These are phyloP conservation scores for Macrosiphum euphorbiae DNA, from an alignment of 2,888 invertebrate species.

Conservation along the genomic window DNA sequence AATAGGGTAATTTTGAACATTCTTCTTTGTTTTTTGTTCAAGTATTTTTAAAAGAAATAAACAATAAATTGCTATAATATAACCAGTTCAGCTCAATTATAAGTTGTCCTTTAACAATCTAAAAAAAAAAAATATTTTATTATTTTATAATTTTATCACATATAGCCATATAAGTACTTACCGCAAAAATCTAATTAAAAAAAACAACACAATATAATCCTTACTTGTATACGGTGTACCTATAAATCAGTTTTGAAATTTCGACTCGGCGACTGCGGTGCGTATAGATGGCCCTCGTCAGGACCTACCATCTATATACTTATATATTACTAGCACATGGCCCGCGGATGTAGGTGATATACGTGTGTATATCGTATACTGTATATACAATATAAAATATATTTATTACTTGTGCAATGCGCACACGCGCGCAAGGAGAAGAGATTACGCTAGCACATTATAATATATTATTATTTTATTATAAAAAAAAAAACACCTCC, in stretches of 20 bases:
- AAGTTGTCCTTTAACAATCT: neutral
- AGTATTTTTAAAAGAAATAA: neutral
- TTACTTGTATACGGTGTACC: neutral
- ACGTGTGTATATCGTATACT: neutral
- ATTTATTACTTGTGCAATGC: neutral
- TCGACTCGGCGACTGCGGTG: neutral
- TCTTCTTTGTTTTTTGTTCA: too few species aligned
- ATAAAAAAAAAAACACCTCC: neutral
- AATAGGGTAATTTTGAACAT: neutral
- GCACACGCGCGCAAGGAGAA: neutral
- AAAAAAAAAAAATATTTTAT: too few species aligned
- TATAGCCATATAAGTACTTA: too few species aligned
- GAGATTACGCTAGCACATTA: constrained; percentile 20
- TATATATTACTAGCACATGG: neutral
- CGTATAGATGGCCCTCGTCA: neutral
- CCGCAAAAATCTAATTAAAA: neutral
- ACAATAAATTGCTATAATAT: neutral
- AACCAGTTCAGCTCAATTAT: neutral
- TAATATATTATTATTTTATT: constrained; percentile 8
- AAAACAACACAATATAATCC: neutral
- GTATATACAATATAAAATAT: neutral
- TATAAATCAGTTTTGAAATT: neutral
- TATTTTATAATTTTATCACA: too few species aligned
- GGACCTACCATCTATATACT: neutral
- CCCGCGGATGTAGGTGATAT: neutral